phyloP scores from a whole-genome alignment of 2,113 vertebrate species.

The Empidonax alnorum region DNA sequence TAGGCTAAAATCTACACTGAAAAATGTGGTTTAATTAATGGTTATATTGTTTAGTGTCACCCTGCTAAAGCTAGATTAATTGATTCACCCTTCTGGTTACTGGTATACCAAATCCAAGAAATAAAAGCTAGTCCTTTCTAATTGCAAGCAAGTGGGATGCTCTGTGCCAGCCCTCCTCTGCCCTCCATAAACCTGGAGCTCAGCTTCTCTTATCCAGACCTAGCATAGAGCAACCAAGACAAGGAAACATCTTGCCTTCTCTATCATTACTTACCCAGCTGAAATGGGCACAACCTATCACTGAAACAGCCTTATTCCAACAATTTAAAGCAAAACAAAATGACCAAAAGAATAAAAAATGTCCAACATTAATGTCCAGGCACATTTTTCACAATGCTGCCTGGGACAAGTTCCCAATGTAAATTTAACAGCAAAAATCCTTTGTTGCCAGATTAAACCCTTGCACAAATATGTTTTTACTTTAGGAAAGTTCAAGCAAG shows the following conservation, averaged over 20 bases:
- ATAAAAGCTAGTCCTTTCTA: background rate
- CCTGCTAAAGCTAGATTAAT: background rate
- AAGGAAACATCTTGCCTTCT: background rate
- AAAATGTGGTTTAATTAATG: constrained; percentile 17
- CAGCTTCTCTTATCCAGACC: background rate
- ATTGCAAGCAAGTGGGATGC: background rate
- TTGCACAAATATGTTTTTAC: background rate
- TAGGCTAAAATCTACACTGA: constrained; percentile 20
- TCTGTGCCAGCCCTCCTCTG: background rate
- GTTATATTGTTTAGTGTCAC: constrained; percentile 6
- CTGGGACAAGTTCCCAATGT: constrained; percentile 13
- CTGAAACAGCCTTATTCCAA: background rate
- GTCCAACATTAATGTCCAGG: background rate
- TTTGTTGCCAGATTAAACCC: background rate
- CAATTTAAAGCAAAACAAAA: background rate
- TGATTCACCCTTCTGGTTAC: background rate
- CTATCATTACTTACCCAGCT: background rate
- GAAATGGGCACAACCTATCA: background rate
- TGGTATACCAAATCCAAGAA: constrained; percentile 9
- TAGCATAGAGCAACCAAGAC: background rate
- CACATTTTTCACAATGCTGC: background rate
- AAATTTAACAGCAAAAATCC: constrained; percentile 20
- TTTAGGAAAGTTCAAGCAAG: constrained; percentile 18
- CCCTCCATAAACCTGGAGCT: background rate
- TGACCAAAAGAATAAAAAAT: background rate